A percentile compares a stretch with the other conserved stretches of the same genome.
Evolutionary conservation across 2,888 invertebrate genomes (phyloP).

Genomic region (Lithophane semibrunnea): DNA sequence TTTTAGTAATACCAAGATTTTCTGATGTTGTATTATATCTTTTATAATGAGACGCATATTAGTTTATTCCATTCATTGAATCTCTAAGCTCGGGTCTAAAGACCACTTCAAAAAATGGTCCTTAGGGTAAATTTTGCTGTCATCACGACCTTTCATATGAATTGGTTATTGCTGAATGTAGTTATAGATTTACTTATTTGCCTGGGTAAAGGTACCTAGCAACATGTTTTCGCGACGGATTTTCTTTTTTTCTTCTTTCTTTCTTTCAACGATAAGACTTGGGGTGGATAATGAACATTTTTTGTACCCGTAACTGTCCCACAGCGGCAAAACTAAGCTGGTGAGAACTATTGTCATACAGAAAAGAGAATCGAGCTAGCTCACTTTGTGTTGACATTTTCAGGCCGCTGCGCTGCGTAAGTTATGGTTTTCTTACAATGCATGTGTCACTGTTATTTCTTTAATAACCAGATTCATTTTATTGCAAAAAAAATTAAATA

Average conservation of each 20-base stretch:
- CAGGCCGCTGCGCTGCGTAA: too few species aligned
- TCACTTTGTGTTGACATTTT: not conserved
- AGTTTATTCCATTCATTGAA: not conserved
- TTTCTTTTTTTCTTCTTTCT: too few species aligned
- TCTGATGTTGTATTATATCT: not conserved
- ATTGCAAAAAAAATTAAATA: too few species aligned
- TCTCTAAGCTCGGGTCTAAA: not conserved
- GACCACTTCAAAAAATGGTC: not conserved
- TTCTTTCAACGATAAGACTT: too few species aligned
- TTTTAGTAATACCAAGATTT: not conserved
- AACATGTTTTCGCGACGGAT: too few species aligned
- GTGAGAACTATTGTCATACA: not conserved
- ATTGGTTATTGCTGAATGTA: not conserved
- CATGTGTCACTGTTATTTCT: not conserved
- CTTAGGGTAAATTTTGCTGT: not conserved
- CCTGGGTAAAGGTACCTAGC: too few species aligned
- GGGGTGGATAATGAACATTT: not conserved
- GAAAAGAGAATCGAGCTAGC: not conserved
- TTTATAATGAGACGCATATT: not conserved
- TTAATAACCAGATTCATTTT: conserved; percentile 15
- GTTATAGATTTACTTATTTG: not conserved
- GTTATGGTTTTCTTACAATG: not conserved
- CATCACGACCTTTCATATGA: not conserved
- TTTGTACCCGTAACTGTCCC: not conserved
- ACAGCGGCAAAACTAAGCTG: too few species aligned